Percentiles rank a stretch among this genome's conserved stretches.
phyloP scores from a whole-genome alignment of 2,797 vertebrate genomes.

The Melanotaenia pygmaea region DNA sequence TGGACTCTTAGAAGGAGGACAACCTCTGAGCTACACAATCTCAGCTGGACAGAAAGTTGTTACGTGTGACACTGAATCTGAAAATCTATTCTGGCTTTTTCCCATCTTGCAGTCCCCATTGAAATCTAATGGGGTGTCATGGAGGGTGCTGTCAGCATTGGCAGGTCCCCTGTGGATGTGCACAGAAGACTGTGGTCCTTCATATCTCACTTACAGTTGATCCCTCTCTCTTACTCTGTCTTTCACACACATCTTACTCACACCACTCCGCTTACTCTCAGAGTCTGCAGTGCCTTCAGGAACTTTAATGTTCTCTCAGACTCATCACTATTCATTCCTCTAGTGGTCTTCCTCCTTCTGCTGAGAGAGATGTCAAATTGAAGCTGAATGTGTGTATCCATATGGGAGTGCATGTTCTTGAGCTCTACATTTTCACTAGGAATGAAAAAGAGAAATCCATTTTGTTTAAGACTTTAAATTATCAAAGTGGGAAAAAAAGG shows the following conservation, averaged over 20 bases:
- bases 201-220: slow-evolving; percentile 34
- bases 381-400: neutral
- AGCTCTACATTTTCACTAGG: slow-evolving; percentile 3
- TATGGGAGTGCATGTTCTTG: neutral
- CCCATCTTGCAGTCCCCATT: slow-evolving; percentile 18
- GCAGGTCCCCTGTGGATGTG: slow-evolving; percentile 42
- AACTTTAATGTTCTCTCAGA: slow-evolving; percentile 38
- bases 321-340: slow-evolving; percentile 54
- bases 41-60: neutral
- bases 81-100: slow-evolving; percentile 6
- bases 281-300: slow-evolving; percentile 25
- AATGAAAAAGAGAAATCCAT: neutral
- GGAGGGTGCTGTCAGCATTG: slow-evolving; percentile 58
- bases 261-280: slow-evolving; percentile 3
- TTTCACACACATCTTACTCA: slow-evolving; percentile 25
- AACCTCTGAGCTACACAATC: neutral
- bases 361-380: slow-evolving; percentile 47
- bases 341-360: slow-evolving; percentile 27
- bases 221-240: slow-evolving; percentile 1
- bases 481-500: no score
- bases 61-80: neutral
- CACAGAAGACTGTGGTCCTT: slow-evolving; percentile 25
- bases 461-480: no score
- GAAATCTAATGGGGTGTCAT: slow-evolving; percentile 44
- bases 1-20: neutral